Evolutionary conservation across 1,140 invertebrate genomes (phyloP).

Genomic region (Hydropsyche tenuis): DNA sequence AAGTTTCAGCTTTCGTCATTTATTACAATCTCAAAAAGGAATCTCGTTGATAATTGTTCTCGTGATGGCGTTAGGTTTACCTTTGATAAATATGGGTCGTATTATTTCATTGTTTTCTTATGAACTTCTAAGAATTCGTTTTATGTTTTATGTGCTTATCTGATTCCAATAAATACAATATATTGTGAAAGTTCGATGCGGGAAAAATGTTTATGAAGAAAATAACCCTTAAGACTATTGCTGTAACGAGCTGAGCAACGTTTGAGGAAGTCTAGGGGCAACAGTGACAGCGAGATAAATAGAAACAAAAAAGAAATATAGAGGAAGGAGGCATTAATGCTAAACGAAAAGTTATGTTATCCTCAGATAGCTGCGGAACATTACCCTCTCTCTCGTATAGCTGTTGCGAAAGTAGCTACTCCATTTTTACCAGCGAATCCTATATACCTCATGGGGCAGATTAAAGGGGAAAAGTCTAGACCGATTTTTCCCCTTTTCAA

Average conservation of each 20-base stretch:
- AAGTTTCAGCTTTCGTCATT: conserved; percentile 63
- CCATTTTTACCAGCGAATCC: conserved; percentile 23
- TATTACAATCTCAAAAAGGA: conserved; percentile 11
- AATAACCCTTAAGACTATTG: conserved; percentile 22
- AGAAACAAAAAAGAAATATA: conserved; percentile 42
- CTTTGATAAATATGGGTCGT: neutral
- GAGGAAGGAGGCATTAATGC: conserved; percentile 43
- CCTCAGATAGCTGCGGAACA: conserved; percentile 45
- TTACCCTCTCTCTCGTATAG: conserved; percentile 14
- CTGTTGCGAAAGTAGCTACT: neutral
- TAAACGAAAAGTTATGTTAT: conserved; percentile 52
- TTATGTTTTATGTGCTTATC: too few species aligned
- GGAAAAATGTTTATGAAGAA: neutral
- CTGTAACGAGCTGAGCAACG: conserved; percentile 24
- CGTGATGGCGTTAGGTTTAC: too few species aligned
- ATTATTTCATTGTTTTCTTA: too few species aligned
- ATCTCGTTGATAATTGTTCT: neutral
- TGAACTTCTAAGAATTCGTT: too few species aligned
- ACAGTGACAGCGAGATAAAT: conserved; percentile 44
- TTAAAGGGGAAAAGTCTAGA: conserved; percentile 24
- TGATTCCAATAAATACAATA: too few species aligned
- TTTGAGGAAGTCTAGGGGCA: conserved; percentile 1
- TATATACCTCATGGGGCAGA: neutral
- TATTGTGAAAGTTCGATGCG: neutral
- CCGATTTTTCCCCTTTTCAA: conserved; percentile 17